Evolutionary conservation across 2,888 invertebrate genomes (phyloP), one percentile per base, ranked within the genome.

Genomic region (Drosophila ezoana): DNA sequence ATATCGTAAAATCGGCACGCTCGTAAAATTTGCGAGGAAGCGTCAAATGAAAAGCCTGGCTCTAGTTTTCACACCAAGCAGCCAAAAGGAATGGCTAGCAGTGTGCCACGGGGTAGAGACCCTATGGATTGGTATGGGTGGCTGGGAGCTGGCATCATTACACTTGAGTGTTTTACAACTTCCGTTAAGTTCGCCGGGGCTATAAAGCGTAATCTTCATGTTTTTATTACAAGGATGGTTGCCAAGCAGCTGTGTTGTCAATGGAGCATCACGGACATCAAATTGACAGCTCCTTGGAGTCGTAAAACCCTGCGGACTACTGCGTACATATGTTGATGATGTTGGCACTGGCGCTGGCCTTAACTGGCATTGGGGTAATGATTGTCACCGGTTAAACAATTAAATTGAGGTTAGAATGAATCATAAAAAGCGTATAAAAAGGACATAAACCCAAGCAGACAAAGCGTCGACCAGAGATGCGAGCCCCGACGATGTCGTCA

Each of bases 301-400:
- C 87, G 82, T 81, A 79, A 81, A 89, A 79, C 68, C 70, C 66
- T 37, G 37, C 49, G 37, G 71, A 68, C 81, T 61, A 49, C 72
- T 59, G 63, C 35, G 16, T 77, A 75, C 78, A 82, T 80, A 89
- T 79, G 86, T 73, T 75, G 70, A 43, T 67, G 61, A 28, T 61
- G 58, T 48, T 57, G 56, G 9, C 57, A 28, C 59, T 66, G 53
- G 33, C 20, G 20, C 28, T 16, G 38, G 10, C n/a, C 20, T 20
- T 35, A 35, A 44, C 65, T 72, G 58, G 41, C 60, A 57, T 60
- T 76, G 82, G 90, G 90, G 90, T 90, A 91, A 92, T 92, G 90
- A 90, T 91, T 92, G 91, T 92, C 92, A 92, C 92, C 91, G 92
- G 92, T 91, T 92, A 92, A 91, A 91, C 92, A 92, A 92, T 92